Percentiles rank a stretch among this genome's conserved stretches.
These are phyloP conservation scores for Rhynchomys soricoides DNA, from an alignment of 2,113 vertebrate genomes.

Conservation along the genomic window DNA sequence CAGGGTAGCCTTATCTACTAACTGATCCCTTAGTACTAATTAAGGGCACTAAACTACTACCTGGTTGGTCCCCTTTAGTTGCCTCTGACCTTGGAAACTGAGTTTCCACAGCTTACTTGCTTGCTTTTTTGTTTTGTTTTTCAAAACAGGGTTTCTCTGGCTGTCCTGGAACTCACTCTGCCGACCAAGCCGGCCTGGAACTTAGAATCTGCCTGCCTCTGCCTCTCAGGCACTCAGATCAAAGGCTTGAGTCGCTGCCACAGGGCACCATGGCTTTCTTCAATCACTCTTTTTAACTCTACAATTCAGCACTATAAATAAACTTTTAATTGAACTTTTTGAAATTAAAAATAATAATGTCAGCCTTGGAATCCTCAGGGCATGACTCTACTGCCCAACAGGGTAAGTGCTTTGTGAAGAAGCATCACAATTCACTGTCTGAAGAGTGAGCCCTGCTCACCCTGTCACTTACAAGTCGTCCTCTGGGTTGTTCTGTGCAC, in stretches of 20 bases:
- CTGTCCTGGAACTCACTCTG: not conserved
- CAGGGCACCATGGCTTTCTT: not conserved
- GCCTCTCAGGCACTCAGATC: not conserved
- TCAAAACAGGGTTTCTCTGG: not conserved
- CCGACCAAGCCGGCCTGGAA: not conserved
- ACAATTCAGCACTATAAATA: not conserved
- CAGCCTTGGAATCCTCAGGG: not conserved
- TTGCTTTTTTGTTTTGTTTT: not conserved
- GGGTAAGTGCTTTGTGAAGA: not conserved
- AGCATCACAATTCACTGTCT: no score
- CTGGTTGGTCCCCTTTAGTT: not conserved
- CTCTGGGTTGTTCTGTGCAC: not conserved
- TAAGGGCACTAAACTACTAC: not conserved
- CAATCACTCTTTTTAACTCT: slow-evolving; percentile 27
- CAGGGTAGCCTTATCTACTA: not conserved
- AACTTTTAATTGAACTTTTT: slow-evolving; percentile 38
- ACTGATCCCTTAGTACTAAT: not conserved
- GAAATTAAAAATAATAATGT: not conserved
- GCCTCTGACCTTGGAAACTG: slow-evolving; percentile 56
- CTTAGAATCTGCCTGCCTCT: not conserved
- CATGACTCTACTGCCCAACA: not conserved
- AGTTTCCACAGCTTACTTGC: not conserved
- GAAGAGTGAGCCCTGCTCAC: not conserved
- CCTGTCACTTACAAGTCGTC: not conserved
- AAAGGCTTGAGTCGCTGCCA: not conserved